Evolutionary conservation across 23 tunicate genomes (phyloP), one percentile per base, ranked within the genome.

Genomic region (Styela plicata): DNA sequence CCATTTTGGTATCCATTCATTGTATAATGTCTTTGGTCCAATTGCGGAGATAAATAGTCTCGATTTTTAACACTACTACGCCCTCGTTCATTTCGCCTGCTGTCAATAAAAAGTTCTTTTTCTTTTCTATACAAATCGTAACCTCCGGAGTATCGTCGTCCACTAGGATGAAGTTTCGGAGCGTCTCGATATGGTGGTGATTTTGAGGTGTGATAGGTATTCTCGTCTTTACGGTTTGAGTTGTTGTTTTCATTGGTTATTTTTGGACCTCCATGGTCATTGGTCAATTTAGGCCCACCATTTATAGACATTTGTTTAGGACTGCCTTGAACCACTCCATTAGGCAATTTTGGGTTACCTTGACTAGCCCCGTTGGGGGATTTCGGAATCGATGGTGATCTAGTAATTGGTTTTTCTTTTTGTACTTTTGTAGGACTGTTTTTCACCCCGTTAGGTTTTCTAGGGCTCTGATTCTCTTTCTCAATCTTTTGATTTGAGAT

Each of bases 91-190:
- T 66, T 27, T 66, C 70, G 29, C 18, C 31, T 66, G 17, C 31
- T 66, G 5, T 17, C 70, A 3, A 66, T 66, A 10, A 66, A 24
- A 24, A 66, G 70, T 17, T 66, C 70, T 17, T 66, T 66, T 18
- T 66, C 70, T 66, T 66, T 66, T 10, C 31, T 10, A 66, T 66
- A 66, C 31, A 66, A 27, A 17, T 66, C 70, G 70, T 66, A 66
- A 5, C 70, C 70, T 24, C 70, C 70, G 70, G 70, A 66, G 70
- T 66, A 27, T 24, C 70, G 10, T 66, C 70, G 10, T 3, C 29
- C 70, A 66, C 31, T 24, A 66, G 70, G 31, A 7, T 24, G 70
- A 10, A 27, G 30, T 17, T 27, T 66, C 17, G 70, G 70, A 27
- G 30, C 31, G 57, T 44, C 57, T 44, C 57, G 57, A 44, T 44